A percentile compares a stretch with the other conserved stretches of the same genome.
phyloP scores from a whole-genome alignment of 2,797 vertebrate species.

The Luscinia megarhynchos region DNA sequence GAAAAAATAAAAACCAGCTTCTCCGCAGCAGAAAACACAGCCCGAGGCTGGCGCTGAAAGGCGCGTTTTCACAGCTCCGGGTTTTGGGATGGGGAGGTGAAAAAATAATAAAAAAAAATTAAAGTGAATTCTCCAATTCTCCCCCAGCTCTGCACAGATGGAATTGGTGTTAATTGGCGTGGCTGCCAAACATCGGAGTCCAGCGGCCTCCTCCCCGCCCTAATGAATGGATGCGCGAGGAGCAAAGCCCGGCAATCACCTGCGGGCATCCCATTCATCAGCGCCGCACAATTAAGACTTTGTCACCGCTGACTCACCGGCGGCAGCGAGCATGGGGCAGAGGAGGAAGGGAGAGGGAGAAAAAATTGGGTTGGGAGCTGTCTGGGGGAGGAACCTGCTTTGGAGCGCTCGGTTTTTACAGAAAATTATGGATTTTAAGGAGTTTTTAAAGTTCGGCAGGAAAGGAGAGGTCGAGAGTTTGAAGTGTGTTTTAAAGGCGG shows the following conservation, averaged over 20 bases:
- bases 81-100: background rate
- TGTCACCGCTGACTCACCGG: constrained; percentile 46
- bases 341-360: background rate
- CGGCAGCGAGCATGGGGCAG: background rate
- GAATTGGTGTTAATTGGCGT: constrained; percentile 6
- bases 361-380: background rate
- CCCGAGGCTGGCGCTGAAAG: background rate
- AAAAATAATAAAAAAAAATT: background rate
- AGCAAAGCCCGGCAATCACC: background rate
- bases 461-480: background rate
- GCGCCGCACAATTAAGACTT: constrained; percentile 1
- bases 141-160: background rate
- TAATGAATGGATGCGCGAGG: background rate
- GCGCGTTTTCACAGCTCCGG: background rate
- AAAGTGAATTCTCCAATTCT: background rate
- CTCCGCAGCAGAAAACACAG: background rate
- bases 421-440: background rate
- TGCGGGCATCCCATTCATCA: constrained; percentile 52
- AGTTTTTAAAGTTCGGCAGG: background rate
- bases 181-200: background rate
- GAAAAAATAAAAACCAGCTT: too few species aligned
- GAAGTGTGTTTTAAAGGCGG: background rate
- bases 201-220: background rate
- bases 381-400: background rate
- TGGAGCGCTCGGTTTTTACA: background rate